Base-by-base conservation (phyloP, 2,888 invertebrate species). In the Drosophila crucigera region DNA sequence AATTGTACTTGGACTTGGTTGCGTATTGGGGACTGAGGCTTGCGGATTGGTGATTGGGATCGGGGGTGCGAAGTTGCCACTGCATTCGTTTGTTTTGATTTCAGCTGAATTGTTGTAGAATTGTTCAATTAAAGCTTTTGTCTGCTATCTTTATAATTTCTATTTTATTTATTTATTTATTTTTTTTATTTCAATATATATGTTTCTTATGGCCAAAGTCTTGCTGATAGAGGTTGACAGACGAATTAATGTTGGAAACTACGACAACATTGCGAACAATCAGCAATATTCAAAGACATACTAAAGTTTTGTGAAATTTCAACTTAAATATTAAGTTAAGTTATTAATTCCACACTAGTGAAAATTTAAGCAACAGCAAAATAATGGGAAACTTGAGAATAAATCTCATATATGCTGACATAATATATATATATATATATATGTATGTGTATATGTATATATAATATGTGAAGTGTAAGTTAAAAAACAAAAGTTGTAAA, bases 1-100 rank as follows among this genome's bases (percentile, higher is more conserved):
- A 53, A 55, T 62, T 59, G 63, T 50, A 14, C 47, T 55, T 10
- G 41, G 49, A 43, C 37, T 35, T 28, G 37, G 41, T 37, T 37
- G 25, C 25, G 7, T 10, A 55, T 37, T 55, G 35, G 25, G 47
- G 16, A 47, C 25, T 47, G 47, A 16, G 47, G 54, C 10, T 37
- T 19, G 25, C 35, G 25, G 37, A 25, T 37, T 10, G 54, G 10
- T 6, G 39, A 22, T 6, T 47, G 11, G 25, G 10, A 25, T 37
- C 30, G 30, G 30, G 30, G 22, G 19, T 30, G n/a, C 11, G 4
- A 41, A 7, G 16, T 25, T 47, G 25, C 47, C 25, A 47, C 47
- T 47, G 47, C 22, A 47, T 9, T 25, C 25, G 9, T 25, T 47
- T 47, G 25, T 16, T 25, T 47, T 47, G 47, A 47, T 47, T 47